Base-by-base conservation (phyloP, 2,888 invertebrate species). In the Marasmarcha lunaedactyla region DNA sequence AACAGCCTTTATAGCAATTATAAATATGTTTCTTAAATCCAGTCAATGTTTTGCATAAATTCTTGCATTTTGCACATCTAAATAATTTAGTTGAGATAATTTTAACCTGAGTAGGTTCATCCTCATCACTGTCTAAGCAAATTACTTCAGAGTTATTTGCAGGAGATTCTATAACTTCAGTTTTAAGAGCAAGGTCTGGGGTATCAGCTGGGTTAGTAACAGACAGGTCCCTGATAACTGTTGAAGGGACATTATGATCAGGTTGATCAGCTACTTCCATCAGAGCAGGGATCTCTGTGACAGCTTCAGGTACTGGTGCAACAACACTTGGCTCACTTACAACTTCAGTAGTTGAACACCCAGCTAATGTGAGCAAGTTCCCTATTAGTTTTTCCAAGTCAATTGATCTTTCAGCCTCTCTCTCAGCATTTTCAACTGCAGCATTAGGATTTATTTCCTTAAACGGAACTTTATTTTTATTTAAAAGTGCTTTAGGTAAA, bases 361-460 rank as follows among this genome's bases (percentile, higher is more conserved):
- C 4, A 20, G 20, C 4, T 5, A 2, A 42, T 11, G 20, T 20
- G 7, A 20, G 20, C 39, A 42, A 45, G 6, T 52, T 39, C 15
- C 66, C 63, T 2, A 83, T 77, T 0, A 81, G 63, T 44, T 69
- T 72, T 46, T 81, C 77, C 20, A 83, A 46, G 35, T 78, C 70
- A n/a, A 72, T 55, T 1, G 78, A 73, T 10, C 76, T 62, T 41
- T 79, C 74, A 0, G 76, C 83, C 52, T 79, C 79, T 37, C 63
- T 65, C 1, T 60, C 60, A 0, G 83, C 71, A 43, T 73, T 57
- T 12, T 73, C 72, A 12, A 46, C 53, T 3, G 27, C 41, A 4
- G 38, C 36, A 6, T 42, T 49, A 0, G 67, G 51, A 1, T 44
- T 33, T 0, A 77, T 55, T 1, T 64, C 60, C 9, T 57, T 48